Conservation (phyloP, 2,797 vertebrate genomes). For the Rallus crepitans region DNA sequence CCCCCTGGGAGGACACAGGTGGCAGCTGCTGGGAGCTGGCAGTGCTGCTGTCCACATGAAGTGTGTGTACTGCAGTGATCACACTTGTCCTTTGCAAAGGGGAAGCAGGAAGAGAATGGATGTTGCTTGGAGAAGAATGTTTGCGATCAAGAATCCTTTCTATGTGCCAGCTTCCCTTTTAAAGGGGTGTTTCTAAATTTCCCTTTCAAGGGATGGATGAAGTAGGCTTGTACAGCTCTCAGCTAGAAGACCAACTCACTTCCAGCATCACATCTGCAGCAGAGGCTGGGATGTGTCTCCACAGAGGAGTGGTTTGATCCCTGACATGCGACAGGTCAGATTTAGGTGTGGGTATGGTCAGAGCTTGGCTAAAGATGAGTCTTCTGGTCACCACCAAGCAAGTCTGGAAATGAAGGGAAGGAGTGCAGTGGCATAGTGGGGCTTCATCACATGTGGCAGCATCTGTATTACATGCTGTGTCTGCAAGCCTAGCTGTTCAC, state of each 20-base stretch:
- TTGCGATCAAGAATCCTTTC: background rate
- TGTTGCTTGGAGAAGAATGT: background rate
- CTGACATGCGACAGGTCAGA: background rate
- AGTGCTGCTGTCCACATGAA: background rate
- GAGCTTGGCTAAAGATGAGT: background rate
- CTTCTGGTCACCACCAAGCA: background rate
- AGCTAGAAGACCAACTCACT: background rate
- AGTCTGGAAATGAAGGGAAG: background rate
- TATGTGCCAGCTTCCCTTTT: background rate
- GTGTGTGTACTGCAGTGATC: accelerated
- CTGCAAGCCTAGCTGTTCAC: background rate
- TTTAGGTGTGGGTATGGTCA: background rate
- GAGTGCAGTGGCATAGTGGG: accelerated
- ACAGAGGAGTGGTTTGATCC: background rate
- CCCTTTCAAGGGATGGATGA: background rate
- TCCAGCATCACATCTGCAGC: background rate
- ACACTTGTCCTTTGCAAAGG: background rate
- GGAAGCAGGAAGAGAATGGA: background rate
- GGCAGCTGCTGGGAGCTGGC: background rate
- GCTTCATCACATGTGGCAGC: accelerated
- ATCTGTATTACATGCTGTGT: background rate
- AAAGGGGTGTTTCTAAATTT: background rate
- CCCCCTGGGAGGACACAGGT: background rate
- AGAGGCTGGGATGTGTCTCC: background rate
- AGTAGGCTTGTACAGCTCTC: background rate